Evolutionary conservation across 2,797 vertebrate genomes (phyloP).

Genomic region (Uromys caudimaculatus): DNA sequence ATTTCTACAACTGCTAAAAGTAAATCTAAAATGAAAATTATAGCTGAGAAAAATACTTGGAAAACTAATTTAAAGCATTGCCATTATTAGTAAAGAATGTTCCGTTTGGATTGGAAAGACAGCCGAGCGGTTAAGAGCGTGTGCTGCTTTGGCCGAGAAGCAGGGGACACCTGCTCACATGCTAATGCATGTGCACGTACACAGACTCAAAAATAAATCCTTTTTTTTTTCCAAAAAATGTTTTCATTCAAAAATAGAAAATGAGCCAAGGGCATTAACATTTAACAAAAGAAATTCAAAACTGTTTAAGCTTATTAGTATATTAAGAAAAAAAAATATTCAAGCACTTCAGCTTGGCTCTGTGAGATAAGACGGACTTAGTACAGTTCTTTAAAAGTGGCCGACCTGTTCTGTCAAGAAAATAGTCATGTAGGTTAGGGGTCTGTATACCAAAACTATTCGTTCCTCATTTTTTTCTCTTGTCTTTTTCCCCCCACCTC

Average conservation of each 20-base stretch:
- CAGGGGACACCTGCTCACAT: not conserved
- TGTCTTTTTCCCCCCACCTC: not conserved
- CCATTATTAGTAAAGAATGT: not conserved
- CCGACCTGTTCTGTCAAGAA: not conserved
- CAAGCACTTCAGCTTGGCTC: not conserved
- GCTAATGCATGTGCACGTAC: not conserved
- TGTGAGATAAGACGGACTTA: not conserved
- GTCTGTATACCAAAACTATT: not conserved
- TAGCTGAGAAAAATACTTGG: conserved; percentile 2
- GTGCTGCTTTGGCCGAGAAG: not conserved
- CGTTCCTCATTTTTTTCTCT: not conserved
- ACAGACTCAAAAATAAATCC: not conserved
- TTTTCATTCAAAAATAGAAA: conserved; percentile 43
- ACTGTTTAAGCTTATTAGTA: not conserved
- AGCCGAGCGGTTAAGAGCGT: not conserved
- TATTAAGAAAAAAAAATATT: conserved; percentile 36
- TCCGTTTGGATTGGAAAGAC: not conserved
- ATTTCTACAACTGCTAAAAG: not conserved
- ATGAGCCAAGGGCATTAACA: not conserved
- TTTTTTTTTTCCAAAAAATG: not conserved
- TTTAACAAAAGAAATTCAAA: conserved; percentile 18
- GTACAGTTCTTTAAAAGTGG: not conserved
- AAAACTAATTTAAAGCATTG: not conserved
- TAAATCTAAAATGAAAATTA: conserved; percentile 55
- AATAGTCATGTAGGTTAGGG: not conserved